Percentiles rank a stretch among this genome's conserved stretches.
Evolutionary conservation across 1,140 invertebrate species (phyloP).

Genomic region (Euglossa dilemma): DNA sequence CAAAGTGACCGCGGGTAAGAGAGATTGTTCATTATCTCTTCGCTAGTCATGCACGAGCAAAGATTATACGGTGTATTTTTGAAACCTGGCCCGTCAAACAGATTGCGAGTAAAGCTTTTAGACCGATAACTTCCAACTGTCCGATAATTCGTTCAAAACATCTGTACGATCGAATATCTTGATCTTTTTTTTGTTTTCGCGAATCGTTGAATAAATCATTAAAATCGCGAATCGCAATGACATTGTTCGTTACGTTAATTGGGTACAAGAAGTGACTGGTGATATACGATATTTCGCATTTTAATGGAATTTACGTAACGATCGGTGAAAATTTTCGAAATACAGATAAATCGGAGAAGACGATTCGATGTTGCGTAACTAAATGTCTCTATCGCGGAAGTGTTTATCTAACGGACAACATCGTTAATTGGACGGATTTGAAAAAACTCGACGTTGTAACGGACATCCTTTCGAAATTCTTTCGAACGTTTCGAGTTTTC

Average conservation of each 20-base stretch:
- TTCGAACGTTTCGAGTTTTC: too few relatives aligned
- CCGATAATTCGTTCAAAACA: background rate
- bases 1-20: background rate
- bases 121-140: too few relatives aligned
- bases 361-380: slow-evolving; percentile 34
- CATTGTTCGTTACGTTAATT: background rate
- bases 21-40: background rate
- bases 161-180: background rate
- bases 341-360: background rate
- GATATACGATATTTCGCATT: background rate
- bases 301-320: background rate
- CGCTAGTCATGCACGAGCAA: too few relatives aligned
- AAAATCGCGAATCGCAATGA: background rate
- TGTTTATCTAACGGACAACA: background rate
- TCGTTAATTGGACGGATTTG: slow-evolving; percentile 47
- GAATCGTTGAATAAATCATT: too few relatives aligned
- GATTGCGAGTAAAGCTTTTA: background rate
- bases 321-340: slow-evolving; percentile 1
- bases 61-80: background rate
- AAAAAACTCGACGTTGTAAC: slow-evolving; percentile 22
- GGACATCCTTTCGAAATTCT: background rate
- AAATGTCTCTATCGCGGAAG: background rate
- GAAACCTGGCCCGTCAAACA: too few relatives aligned
- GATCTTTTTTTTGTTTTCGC: background rate
- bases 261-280: background rate